Evolutionary conservation across 64 coral and sea anemone genomes (phyloP), one percentile per base, ranked within the genome.

Genomic region (Astreopora myriophthalma): DNA sequence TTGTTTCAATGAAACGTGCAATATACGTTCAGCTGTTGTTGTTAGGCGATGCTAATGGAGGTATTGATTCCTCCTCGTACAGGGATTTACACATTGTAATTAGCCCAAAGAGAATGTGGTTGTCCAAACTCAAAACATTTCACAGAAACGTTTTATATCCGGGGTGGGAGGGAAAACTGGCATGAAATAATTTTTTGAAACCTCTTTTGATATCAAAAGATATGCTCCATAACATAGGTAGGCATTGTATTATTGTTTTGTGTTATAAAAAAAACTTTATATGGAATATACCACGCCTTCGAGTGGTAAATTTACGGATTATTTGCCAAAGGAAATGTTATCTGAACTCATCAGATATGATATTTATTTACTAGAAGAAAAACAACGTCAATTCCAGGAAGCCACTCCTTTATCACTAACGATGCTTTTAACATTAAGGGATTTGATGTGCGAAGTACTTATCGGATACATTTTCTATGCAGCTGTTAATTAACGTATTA

Each of bases 401-500:
- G 11, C 5, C 42, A 46, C 11, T 6, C 11, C 11, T 46, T n/a
- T n/a, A 46, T 46, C 5, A n/a, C n/a, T n/a, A n/a, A n/a, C 69
- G 57, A 82, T 63, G 51, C 79, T 64, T 24, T 39, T 82, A 82
- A 63, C 30, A 60, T 20, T 62, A 80, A 63, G 79, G 60, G 79
- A 82, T 82, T 64, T 82, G 79, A 63, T 36, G 29, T 64, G 51
- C 32, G 57, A 82, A 63, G 32, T 36, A 7, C 79, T 82, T 64
- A 82, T 63, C 27, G 20, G 58, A 3, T n/a, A 5, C 32, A 39
- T 28, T 31, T 63, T 65, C 33, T 82, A 17, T 36, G 25, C 6
- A 82, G 79, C 79, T 82, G 79, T 22, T 82, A 82, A 82, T 62
- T 82, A 57, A 64, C 31, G 79, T 65, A 82, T 82, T 64, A 38